Percentiles rank a stretch among this genome's conserved stretches.
phyloP scores from a whole-genome alignment of 2,888 invertebrate species.

The Mimachlamys varia region DNA sequence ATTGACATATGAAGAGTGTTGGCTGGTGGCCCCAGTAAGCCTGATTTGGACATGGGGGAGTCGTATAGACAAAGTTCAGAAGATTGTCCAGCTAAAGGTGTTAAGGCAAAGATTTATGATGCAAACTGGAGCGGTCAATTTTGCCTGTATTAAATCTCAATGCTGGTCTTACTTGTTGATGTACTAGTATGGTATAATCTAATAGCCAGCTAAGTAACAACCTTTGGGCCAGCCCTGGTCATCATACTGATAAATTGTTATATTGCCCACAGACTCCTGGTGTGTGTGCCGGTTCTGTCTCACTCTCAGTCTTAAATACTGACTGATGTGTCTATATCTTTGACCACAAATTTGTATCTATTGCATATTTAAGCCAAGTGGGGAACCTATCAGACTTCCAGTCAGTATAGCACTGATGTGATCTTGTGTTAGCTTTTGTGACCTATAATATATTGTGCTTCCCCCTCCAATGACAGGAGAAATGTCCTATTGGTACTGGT shows the following conservation, averaged over 20 bases:
- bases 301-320: background rate
- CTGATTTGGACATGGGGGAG: background rate
- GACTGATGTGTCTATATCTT: conserved; percentile 10
- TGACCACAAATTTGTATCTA: background rate
- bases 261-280: background rate
- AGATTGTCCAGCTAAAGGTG: background rate
- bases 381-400: background rate
- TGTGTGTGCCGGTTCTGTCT: background rate
- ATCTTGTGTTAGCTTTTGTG: background rate
- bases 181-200: conserved; percentile 17
- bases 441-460: too few relatives aligned
- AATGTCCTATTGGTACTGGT: too few relatives aligned
- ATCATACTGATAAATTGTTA: background rate
- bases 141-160: conserved; percentile 2
- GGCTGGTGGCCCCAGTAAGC: background rate
- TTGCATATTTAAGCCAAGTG: conserved; percentile 19
- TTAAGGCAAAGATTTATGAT: background rate
- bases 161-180: background rate
- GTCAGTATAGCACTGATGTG: background rate
- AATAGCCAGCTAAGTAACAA: background rate
- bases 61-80: background rate
- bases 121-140: background rate
- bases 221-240: background rate
- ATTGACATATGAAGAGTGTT: background rate
- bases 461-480: too few relatives aligned